Evolutionary conservation across 2,113 vertebrate genomes (phyloP), one percentile per base, ranked within the genome.

Genomic region (Cisticola juncidis): DNA sequence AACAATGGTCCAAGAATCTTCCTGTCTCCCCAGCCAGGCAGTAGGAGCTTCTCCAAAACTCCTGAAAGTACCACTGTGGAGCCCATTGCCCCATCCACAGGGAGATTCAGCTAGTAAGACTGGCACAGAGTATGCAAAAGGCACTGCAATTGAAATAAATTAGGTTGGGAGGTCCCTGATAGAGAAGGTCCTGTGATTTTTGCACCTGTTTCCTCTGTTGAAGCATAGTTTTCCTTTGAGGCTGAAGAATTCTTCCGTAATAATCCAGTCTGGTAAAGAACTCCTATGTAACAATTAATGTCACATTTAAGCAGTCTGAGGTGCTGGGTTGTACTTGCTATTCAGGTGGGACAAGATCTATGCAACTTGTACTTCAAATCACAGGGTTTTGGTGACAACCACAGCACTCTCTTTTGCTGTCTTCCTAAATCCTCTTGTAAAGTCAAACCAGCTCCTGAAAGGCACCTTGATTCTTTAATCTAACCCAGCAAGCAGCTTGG

Each of bases 121-220:
- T 50, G 16, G 3, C 20, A 12, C 10, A 53, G 26, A 17, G 14
- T 38, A 17, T 35, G 20, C 26, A 81, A 16, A 50, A 14, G 16
- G 9, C 12, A 40, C 5, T 85, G 16, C 6, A 77, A 50, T 24
- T 54, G 2, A 24, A 65, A 40, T 25, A 45, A 21, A 12, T 76
- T 40, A 23, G 5, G 12, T 29, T 36, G 5, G 56, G 19, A 47
- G 10, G 12, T 20, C 25, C 28, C 14, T 31, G 38, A 17, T 20
- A 76, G 13, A 60, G 18, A 56, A 40, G 11, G 1, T 60, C 9
- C 18, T 45, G 13, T 76, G 21, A 25, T 50, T 56, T 64, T 76
- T 50, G 15, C 2, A 48, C 12, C 14, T 0, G 0, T 60, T 60
- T 17, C 36, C 9, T 65, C 23, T 2, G 1, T 2, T 48, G 53